Evolutionary conservation across 2,797 vertebrate species (phyloP), one percentile per base, ranked within the genome.

Genomic region (Muscicapa comitata): DNA sequence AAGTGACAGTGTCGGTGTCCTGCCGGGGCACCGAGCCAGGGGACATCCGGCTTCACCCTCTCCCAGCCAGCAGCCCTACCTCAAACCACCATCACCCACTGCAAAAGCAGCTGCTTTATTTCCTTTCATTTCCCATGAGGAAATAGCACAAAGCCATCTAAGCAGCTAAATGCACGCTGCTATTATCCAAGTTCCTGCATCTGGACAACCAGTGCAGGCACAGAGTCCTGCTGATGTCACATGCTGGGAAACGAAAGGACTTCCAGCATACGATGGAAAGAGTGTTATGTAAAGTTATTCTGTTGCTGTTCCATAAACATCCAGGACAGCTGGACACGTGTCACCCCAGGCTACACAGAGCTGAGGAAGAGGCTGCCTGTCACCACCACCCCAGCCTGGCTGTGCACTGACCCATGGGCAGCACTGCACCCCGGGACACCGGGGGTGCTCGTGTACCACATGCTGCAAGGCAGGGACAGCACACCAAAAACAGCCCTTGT

Each of bases 181-280:
- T 51, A 1, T n/a, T 63, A 18, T 9, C 23, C 33, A 62, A 10
- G 12, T 14, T 70, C 13, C n/a, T 16, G 18, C 43, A 8, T 7
- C 48, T 35, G n/a, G 24, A 35, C 66, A 54, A 29, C 14, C 29
- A 26, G 65, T 0, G 0, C 23, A 25, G 35, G 25, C 18, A 37
- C 0, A 0, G 70, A 47, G 21, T 61, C 25, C 29, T 9, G 28
- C 6, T 17, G 37, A 7, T 10, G 18, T 17, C 19, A 12, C 21
- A 29, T 13, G 2, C 4, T 0, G 1, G 54, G 58, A 70, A 74
- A 51, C 0, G 0, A 58, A 65, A 81, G 19, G n/a, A 35, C 8
- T 43, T 35, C 42, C 38, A 66, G 45, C 9, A 1, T 6, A 18
- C 1, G 9, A 5, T 65, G 18, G 59, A 68, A 76, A 59, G 2